phyloP scores from a whole-genome alignment of 2,113 vertebrate genomes.

The Melanostigma gelatinosum region DNA sequence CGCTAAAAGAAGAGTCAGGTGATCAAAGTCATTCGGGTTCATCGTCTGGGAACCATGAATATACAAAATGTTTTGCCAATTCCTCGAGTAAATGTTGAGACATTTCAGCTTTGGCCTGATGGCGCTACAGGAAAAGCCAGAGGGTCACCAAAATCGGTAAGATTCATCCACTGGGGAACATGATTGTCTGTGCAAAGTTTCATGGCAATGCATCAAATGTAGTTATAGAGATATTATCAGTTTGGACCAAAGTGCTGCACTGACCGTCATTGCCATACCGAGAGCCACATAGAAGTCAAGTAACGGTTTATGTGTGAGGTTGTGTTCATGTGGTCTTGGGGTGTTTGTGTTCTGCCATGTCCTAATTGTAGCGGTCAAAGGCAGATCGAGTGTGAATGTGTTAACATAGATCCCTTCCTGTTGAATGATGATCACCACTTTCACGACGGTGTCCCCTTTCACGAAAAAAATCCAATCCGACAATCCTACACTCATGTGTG shows the following conservation, averaged over 20 bases:
- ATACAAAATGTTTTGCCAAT: not conserved
- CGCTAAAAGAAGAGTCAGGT: not conserved
- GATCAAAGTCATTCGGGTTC: not conserved
- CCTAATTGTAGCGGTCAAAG: not conserved
- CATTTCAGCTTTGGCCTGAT: not conserved
- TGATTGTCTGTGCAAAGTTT: not conserved
- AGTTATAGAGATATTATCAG: not conserved
- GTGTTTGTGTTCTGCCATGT: not conserved
- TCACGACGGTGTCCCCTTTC: conserved; percentile 51
- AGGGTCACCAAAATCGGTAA: not conserved
- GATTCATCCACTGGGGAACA: not conserved
- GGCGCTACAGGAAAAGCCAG: not conserved
- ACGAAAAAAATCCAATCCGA: conserved; percentile 6
- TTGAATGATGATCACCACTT: conserved; percentile 35
- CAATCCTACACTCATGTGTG: not conserved
- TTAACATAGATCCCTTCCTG: conserved; percentile 39
- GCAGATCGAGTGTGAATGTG: not conserved
- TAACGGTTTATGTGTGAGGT: not conserved
- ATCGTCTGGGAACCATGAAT: not conserved
- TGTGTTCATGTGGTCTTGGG: not conserved
- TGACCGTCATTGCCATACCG: not conserved
- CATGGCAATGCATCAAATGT: not conserved
- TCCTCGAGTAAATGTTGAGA: not conserved
- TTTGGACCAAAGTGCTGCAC: not conserved
- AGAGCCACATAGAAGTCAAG: not conserved